phyloP scores from a whole-genome alignment of 1,140 invertebrate species.

The Branchinecta lynchi region DNA sequence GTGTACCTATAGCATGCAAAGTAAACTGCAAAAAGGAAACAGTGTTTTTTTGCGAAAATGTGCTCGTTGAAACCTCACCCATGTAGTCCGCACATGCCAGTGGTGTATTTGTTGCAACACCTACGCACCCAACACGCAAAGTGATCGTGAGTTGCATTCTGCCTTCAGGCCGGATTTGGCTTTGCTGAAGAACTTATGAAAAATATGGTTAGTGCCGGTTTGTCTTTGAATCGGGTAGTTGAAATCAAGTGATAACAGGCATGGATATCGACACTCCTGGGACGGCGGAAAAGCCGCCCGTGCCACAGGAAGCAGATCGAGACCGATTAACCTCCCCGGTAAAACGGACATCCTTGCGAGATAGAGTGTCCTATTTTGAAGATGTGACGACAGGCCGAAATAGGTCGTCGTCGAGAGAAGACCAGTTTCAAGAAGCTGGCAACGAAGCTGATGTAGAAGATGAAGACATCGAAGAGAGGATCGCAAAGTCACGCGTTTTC shows the following conservation, averaged over 20 bases:
- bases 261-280: neutral
- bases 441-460: neutral
- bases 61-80: too few relatives aligned
- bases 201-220: neutral
- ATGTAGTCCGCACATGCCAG: too few relatives aligned
- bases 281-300: neutral
- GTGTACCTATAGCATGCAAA: too few relatives aligned
- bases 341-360: slow-evolving; percentile 10
- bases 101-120: too few relatives aligned
- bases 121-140: too few relatives aligned
- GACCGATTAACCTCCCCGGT: slow-evolving; percentile 1
- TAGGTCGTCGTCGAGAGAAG: slow-evolving; percentile 3
- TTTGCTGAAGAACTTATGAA: too few relatives aligned
- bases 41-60: too few relatives aligned
- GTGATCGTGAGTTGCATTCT: too few relatives aligned
- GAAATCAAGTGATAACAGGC: neutral
- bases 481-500: neutral
- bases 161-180: too few relatives aligned
- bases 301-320: neutral
- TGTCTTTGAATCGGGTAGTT: slow-evolving; percentile 9
- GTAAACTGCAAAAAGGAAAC: too few relatives aligned
- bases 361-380: slow-evolving; percentile 20
- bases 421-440: neutral
- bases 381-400: slow-evolving; percentile 4
- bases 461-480: neutral